These are phyloP conservation scores for Helarctos malayanus DNA, from an alignment of 2,797 vertebrate species.

Conservation along the genomic window DNA sequence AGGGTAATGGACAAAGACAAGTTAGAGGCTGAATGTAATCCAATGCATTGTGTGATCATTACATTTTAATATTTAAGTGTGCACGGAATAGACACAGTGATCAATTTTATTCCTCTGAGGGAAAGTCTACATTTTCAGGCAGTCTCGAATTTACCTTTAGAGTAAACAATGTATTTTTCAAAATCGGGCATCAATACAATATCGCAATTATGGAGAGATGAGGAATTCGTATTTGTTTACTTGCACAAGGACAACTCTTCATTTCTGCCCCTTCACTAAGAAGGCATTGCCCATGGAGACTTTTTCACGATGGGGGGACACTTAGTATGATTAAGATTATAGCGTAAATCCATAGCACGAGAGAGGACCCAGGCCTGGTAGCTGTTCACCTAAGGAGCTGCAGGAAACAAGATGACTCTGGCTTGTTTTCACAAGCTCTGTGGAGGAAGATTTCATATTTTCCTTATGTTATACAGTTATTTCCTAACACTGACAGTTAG, in stretches of 20 bases:
- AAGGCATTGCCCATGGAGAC: background rate
- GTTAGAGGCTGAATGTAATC: background rate
- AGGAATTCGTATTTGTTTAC: conserved; percentile 55
- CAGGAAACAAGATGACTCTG: conserved; percentile 35
- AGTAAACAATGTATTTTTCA: conserved; percentile 55
- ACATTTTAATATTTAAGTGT: conserved; percentile 55
- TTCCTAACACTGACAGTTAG: conserved; percentile 75
- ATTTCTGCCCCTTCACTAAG: background rate
- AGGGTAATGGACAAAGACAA: conserved; percentile 1
- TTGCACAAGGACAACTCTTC: background rate
- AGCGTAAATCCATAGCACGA: background rate
- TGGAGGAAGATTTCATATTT: conserved; percentile 70
- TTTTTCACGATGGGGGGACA: background rate
- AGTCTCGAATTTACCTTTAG: conserved; percentile 58
- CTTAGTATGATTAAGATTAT: conserved; percentile 20
- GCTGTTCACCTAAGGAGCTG: conserved; percentile 40
- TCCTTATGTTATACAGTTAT: conserved; percentile 62
- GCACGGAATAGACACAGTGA: background rate
- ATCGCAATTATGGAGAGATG: conserved; percentile 3
- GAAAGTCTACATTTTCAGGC: background rate
- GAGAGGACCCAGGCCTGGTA: background rate
- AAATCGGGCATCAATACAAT: conserved; percentile 68
- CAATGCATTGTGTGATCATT: conserved; percentile 27
- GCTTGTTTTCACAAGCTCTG: conserved; percentile 66
- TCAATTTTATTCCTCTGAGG: conserved; percentile 38